Base-by-base conservation (phyloP, 2,797 vertebrate species). In the Miichthys miiuy region DNA sequence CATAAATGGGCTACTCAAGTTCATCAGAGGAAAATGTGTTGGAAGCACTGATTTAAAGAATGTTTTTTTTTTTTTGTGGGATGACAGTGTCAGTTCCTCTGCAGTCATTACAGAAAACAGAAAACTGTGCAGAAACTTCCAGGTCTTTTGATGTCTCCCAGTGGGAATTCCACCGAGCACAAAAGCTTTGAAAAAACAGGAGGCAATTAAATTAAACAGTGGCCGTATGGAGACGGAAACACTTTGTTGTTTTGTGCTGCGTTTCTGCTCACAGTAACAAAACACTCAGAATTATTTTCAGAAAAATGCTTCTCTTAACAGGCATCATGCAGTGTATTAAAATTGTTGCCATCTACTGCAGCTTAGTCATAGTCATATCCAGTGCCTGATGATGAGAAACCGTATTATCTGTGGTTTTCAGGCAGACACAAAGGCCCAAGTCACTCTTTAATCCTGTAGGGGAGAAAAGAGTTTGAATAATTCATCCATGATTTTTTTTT, bases 391-490 rank as follows among this genome's bases (percentile, higher is more conserved):
- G 80, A 89, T 76, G 79, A 70, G 58, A 77, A 89, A 47, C 73
- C 60, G 64, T 77, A 75, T 86, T 79, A 87, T 90, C 78, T 82
- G 51, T 56, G 62, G 70, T 81, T 85, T 38, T 75, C 75, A 88
- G 72, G 62, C 68, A 76, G 76, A 85, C 83, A 88, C 81, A 93
- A 88, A 87, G 64, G 68, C 83, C 47, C 54, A 20, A 82, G 83
- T 88, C 81, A 69, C 62, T 80, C 70, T 86, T 64, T 87, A 87
- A 91, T 90, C 83, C 84, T 79, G 68, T 38, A 55, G 63, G 57
- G 46, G 50, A 79, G 77, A 80, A 75, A 82, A 18, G 13, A 79
- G 57, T 85, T 84, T 93, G 80, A 92, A 94, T 92, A 85, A 88
- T 91, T 92, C 71, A 87, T 86, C 72, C 52, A 21, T 21, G 38